Evolutionary conservation across 2,113 vertebrate genomes (phyloP), one percentile per base, ranked within the genome.

Genomic region (Leucopternis melanops): DNA sequence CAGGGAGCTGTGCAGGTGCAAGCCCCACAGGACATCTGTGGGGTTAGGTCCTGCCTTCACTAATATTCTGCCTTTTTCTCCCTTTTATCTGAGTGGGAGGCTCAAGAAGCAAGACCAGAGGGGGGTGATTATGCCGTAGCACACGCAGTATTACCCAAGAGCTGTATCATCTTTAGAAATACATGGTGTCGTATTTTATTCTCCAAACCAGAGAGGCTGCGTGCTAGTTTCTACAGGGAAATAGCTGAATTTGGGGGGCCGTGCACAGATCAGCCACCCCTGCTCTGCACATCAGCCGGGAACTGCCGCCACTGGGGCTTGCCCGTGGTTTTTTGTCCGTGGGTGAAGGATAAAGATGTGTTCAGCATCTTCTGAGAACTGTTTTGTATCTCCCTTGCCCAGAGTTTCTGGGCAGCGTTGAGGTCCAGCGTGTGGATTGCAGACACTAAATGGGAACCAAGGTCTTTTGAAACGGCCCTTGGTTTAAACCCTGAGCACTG

Each of bases 111-210:
- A 42, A 18, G 16, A 13, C 15, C 16, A 9, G 32, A 4, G 18
- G 16, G 42, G 54, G n/a, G 55, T 4, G 42, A 21, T 9, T 3
- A 10, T 10, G 25, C 72, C 6, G 42, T 5, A 5, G 42, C 32
- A 8, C 10, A 5, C 0, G 10, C 1, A 6, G 40, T 14, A 4
- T n/a, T 8, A 15, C 17, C 17, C 6, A 13, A 44, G 71, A 57
- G 52, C 71, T 44, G 9, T 6, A 40, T 26, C 22, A 3, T 20
- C 9, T 19, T 34, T 15, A 44, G 40, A 20, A n/a, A 20, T 8
- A 74, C 1, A 14, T 4, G 4, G 22, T 1, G 5, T 42, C 2
- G 16, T 31, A 19, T 38, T 14, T 57, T 15, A 14, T 34, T 26
- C 52, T 57, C 22, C 52, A 8, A 44, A 74, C 5, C 16, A 26